Base-by-base conservation (phyloP, 2,797 vertebrate genomes). In the Myiotriccus ornatus region DNA sequence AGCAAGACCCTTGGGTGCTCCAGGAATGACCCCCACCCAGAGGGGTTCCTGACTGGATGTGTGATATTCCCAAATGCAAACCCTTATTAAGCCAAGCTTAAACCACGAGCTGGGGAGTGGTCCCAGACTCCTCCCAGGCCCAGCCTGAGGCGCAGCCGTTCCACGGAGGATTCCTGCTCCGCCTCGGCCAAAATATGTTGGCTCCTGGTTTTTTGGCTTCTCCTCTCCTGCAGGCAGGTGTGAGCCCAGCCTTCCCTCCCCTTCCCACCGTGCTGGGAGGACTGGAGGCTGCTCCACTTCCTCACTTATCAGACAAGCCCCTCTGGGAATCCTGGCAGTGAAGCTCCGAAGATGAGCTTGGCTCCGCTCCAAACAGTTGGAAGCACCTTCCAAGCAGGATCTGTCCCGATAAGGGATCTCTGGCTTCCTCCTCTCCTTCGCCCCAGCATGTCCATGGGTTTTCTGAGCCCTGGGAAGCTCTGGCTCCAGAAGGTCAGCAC, bases 351-450 rank as follows among this genome's bases (percentile, higher is more conserved):
- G 84, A 95, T 2, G 27, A 90, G 62, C 74, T 55, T 90, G 86
- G 88, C 87, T 57, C 28, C 0, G 4, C 59, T 91, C 87, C 89
- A 88, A 94, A 60, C 63, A 37, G 71, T 90, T 57, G 62, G 90
- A 85, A 95, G 70, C 18, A 41, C 68, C 90, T 92, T 52, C 1
- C 2, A 91, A 77, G 91, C 79, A 81, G 74, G 88, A 78, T 88
- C 84, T 89, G 94, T 17, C 67, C 37, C 8, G 34, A 78, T 73
- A 85, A 87, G 49, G 84, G 76, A 95, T 92, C 93, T 86, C 57
- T 93, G 86, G 77, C 57, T 93, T 90, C 87, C 75, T 94, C 76
- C 41, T 49, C 37, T 35, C 82, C 84, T 22, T 39, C 3, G 34
- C 68, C 84, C 56, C 53, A 20, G 90, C n/a, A 10, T 7, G 71